Evolutionary conservation across 2,113 vertebrate species (phyloP).

Genomic region (Saccopteryx leptura): DNA sequence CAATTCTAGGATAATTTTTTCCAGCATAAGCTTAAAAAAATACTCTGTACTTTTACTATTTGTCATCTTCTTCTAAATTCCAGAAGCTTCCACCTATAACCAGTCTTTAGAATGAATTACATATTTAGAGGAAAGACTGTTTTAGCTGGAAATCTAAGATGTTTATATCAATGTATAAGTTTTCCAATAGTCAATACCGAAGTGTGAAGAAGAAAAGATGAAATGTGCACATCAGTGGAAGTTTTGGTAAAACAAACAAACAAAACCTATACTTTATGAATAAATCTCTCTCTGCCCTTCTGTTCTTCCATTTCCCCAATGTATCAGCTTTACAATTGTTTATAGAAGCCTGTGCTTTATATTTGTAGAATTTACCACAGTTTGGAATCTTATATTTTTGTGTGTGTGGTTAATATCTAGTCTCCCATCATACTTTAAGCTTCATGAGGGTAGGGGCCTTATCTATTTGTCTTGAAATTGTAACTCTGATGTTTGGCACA

Average conservation of each 20-base stretch:
- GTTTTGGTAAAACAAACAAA: neutral
- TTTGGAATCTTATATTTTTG: conserved; percentile 2
- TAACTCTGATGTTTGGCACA: neutral
- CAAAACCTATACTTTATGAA: neutral
- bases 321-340: neutral
- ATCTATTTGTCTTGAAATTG: neutral
- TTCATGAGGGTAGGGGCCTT: neutral
- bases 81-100: neutral
- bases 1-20: neutral
- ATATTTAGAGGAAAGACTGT: neutral
- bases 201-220: neutral
- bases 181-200: neutral
- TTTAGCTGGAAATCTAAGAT: neutral
- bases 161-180: neutral
- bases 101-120: neutral
- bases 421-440: neutral
- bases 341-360: neutral
- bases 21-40: neutral
- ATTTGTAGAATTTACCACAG: neutral
- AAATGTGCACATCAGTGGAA: neutral
- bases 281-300: neutral
- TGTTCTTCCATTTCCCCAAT: neutral
- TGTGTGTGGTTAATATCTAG: neutral
- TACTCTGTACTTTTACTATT: neutral
- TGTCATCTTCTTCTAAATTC: neutral